Percentiles rank a stretch among this genome's conserved stretches.
These are phyloP conservation scores for Andrena marginata DNA, from an alignment of 2,888 invertebrate genomes.

Conservation along the genomic window DNA sequence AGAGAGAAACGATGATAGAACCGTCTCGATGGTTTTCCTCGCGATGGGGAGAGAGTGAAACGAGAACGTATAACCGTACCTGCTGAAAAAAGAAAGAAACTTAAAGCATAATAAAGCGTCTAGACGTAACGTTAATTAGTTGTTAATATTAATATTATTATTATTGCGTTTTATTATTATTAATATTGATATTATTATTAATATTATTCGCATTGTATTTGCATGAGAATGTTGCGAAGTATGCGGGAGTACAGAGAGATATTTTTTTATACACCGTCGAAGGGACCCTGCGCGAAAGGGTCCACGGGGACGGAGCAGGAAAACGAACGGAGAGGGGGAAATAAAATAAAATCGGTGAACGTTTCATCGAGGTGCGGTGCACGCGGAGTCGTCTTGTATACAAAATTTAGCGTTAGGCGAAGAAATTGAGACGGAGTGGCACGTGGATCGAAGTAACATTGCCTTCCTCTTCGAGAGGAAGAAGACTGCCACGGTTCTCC, in stretches of 20 bases:
- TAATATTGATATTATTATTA: slow-evolving; percentile 65
- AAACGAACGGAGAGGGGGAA: not conserved
- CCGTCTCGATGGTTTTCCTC: slow-evolving; percentile 12
- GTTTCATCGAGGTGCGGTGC: not conserved
- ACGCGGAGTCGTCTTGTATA: not conserved
- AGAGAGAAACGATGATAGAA: not conserved
- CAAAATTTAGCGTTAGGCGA: not conserved
- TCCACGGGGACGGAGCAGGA: not conserved
- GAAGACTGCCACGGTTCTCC: not conserved
- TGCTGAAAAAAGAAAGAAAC: slow-evolving; percentile 70
- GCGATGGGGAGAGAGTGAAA: slow-evolving; percentile 22
- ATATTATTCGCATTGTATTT: slow-evolving; percentile 65
- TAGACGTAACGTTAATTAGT: slow-evolving; percentile 77
- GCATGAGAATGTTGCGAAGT: slow-evolving; percentile 54
- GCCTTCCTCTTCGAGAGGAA: not conserved
- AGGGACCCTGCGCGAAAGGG: slow-evolving; percentile 22
- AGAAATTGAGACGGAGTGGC: not conserved
- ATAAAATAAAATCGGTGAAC: not conserved
- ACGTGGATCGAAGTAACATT: not conserved
- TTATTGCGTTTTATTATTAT: slow-evolving; percentile 58
- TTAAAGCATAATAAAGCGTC: slow-evolving; percentile 74
- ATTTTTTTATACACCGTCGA: slow-evolving; percentile 64
- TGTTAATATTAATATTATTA: slow-evolving; percentile 72
- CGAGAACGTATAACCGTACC: slow-evolving; percentile 71
- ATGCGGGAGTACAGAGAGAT: slow-evolving; percentile 49